These are phyloP conservation scores for Ptychoptera albimana DNA, from an alignment of 2,888 invertebrate species.

Conservation along the genomic window DNA sequence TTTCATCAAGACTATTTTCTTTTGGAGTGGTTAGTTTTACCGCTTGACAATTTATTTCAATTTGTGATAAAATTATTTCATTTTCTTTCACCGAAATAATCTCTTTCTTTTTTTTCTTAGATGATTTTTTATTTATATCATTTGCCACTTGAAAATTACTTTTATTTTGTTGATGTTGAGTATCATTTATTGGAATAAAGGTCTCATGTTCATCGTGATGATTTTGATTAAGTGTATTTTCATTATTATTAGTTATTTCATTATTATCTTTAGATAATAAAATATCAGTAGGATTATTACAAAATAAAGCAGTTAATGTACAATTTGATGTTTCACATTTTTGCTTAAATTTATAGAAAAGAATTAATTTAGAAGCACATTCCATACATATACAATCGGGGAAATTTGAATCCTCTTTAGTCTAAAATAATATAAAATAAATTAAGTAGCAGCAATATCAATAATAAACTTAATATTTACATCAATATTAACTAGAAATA, in stretches of 20 bases:
- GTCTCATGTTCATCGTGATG: too few species aligned
- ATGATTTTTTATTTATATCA: too few species aligned
- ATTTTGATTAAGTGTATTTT: too few species aligned
- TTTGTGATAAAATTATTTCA: too few species aligned
- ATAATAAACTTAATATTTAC: background rate
- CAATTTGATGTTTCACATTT: constrained; percentile 13
- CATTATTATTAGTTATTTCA: background rate
- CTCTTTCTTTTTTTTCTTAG: too few species aligned
- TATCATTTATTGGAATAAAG: too few species aligned
- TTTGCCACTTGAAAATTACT: too few species aligned
- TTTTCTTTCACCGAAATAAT: too few species aligned
- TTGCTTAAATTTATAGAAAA: constrained; percentile 19
- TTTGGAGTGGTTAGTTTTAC: too few species aligned
- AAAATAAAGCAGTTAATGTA: background rate
- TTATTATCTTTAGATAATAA: constrained; percentile 9
- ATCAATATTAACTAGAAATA: background rate
- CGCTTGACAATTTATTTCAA: too few species aligned
- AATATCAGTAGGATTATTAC: background rate
- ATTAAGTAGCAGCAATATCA: background rate
- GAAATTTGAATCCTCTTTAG: background rate
- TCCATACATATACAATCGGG: constrained; percentile 13
- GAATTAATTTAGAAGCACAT: constrained; percentile 17
- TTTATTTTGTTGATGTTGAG: too few species aligned
- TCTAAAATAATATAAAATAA: background rate
- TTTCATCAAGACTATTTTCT: too few species aligned